Conservation (phyloP, 2,888 invertebrate genomes). For the Orthonevra nobilis region DNA sequence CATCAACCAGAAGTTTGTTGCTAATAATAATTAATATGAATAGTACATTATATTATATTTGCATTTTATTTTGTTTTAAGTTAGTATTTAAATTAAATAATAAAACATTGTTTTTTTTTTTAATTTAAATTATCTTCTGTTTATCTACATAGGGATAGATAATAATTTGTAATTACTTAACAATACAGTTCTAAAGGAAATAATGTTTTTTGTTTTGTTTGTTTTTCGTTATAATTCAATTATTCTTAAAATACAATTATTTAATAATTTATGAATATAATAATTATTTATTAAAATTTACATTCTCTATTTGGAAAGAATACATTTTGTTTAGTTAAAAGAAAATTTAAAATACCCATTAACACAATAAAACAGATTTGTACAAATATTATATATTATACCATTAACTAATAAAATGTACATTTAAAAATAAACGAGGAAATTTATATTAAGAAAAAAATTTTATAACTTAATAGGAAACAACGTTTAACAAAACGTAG, state of each 20-base stretch:
- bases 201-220: conserved; percentile 15
- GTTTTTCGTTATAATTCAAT: conserved; percentile 32
- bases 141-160: conserved; percentile 48
- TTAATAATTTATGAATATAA: conserved; percentile 53
- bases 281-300: conserved; percentile 25
- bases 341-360: conserved; percentile 12
- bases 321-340: conserved; percentile 3
- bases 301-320: conserved; percentile 13
- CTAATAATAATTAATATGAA: conserved; percentile 44
- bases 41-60: conserved; percentile 34
- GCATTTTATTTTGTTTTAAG: conserved; percentile 45
- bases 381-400: conserved; percentile 59
- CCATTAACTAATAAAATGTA: conserved; percentile 47
- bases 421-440: conserved; percentile 28
- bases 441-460: conserved; percentile 16
- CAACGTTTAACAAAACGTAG: no score
- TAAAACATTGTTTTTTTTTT: conserved; percentile 16
- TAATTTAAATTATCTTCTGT: conserved; percentile 23
- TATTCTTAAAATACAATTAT: conserved; percentile 45
- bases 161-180: conserved; percentile 56
- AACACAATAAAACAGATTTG: conserved; percentile 43
- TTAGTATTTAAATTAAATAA: conserved; percentile 45
- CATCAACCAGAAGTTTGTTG: conserved; percentile 19
- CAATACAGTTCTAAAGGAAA: conserved; percentile 55
- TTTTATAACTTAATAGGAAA: conserved; percentile 62